Evolutionary conservation across 2,888 invertebrate species (phyloP).

Genomic region (Anoncus sp.): DNA sequence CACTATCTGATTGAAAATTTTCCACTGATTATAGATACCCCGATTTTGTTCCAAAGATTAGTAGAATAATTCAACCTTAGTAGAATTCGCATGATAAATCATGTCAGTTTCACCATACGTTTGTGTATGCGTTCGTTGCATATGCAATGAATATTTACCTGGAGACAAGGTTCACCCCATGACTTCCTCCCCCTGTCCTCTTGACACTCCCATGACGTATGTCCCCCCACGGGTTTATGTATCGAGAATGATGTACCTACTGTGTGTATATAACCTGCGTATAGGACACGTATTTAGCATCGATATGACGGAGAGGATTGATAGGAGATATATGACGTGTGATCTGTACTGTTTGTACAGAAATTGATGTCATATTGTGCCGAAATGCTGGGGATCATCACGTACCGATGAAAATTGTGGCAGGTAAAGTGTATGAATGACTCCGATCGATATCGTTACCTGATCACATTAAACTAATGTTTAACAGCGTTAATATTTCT

Average conservation of each 20-base stretch:
- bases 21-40: too few species aligned
- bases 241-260: slow-evolving; percentile 50
- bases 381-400: slow-evolving; percentile 16
- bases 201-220: slow-evolving; percentile 41
- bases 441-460: background rate
- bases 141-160: slow-evolving; percentile 44
- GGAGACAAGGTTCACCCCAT: slow-evolving; percentile 18
- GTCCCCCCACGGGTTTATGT: slow-evolving; percentile 26
- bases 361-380: slow-evolving; percentile 16
- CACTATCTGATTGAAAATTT: too few species aligned
- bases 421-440: background rate
- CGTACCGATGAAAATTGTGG: background rate
- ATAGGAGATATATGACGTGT: slow-evolving; percentile 28
- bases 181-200: slow-evolving; percentile 24
- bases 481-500: background rate
- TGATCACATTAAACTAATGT: background rate
- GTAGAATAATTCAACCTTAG: background rate
- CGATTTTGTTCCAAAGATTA: too few species aligned
- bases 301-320: slow-evolving; percentile 29
- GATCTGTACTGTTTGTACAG: slow-evolving; percentile 8
- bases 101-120: slow-evolving; percentile 13
- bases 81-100: background rate
- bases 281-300: slow-evolving; percentile 9
- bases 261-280: slow-evolving; percentile 3
- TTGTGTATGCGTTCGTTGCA: background rate